phyloP scores from a whole-genome alignment of 2,797 vertebrate species.

The Catamblyrhynchus diadema region DNA sequence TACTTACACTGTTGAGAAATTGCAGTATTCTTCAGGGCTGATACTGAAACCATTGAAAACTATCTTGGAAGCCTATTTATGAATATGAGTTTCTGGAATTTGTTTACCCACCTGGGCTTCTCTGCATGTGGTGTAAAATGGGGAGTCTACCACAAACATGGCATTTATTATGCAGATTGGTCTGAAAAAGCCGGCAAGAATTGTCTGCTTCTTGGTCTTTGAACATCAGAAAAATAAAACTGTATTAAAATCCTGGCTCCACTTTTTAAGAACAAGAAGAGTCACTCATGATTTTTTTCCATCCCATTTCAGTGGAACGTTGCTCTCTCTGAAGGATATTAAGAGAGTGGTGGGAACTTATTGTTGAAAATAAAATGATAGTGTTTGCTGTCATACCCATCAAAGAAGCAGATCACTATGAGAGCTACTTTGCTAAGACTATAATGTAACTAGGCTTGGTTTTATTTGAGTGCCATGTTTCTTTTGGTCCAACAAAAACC shows the following conservation, averaged over 20 bases:
- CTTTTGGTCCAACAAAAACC: not conserved
- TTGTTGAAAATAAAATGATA: rapidly evolving
- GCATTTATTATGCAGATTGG: not conserved
- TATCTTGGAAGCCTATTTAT: not conserved
- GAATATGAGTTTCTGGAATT: not conserved
- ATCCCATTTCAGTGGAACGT: not conserved
- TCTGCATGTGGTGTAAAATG: not conserved
- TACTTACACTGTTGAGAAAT: not conserved
- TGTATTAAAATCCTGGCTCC: not conserved
- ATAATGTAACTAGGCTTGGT: not conserved
- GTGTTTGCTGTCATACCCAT: not conserved
- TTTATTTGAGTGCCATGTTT: not conserved
- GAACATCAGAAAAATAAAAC: not conserved
- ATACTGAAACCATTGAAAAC: not conserved
- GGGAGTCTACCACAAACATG: not conserved
- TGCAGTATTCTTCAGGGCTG: not conserved
- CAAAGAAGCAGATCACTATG: not conserved
- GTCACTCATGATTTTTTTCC: rapidly evolving
- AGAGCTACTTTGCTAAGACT: not conserved
- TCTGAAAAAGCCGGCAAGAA: not conserved
- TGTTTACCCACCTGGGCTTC: not conserved
- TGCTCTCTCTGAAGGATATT: not conserved
- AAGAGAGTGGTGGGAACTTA: not conserved
- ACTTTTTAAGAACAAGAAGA: not conserved
- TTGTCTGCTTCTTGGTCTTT: not conserved